A percentile compares a stretch with the other conserved stretches of the same genome.
Conservation (phyloP, 2,113 vertebrate species). For the Malurus elegans region DNA sequence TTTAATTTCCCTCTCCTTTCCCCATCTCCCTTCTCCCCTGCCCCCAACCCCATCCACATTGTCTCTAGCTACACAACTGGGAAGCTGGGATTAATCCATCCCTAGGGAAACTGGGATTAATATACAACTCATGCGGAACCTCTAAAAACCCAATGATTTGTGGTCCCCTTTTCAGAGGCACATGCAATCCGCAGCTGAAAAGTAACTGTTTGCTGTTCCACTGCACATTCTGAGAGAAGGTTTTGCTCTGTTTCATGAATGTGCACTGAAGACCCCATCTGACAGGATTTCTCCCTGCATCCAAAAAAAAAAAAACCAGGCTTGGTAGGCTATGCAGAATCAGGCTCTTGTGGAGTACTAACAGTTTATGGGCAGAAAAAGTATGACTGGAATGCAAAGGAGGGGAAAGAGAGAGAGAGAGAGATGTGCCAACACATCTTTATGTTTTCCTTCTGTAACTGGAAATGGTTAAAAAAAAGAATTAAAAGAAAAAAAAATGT, state of each 20-base stretch:
- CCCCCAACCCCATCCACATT: not conserved
- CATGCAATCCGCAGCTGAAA: constrained; percentile 49
- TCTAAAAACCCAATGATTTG: constrained; percentile 55
- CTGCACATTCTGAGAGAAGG: not conserved
- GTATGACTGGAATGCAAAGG: constrained; percentile 50
- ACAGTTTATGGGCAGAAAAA: constrained; percentile 57
- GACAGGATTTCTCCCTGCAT: constrained; percentile 17
- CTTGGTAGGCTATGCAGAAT: constrained; percentile 14
- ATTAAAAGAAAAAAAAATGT: not conserved
- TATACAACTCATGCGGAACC: constrained; percentile 52
- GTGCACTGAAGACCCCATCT: constrained; percentile 18
- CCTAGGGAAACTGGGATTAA: constrained; percentile 53
- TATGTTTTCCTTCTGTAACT: constrained; percentile 41
- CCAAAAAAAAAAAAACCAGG: not conserved
- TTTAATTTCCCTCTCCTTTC: constrained; percentile 34
- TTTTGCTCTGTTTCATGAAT: constrained; percentile 7
- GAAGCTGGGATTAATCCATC: constrained; percentile 47
- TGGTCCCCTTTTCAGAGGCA: constrained; percentile 18
- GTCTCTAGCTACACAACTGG: constrained; percentile 40
- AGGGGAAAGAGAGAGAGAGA: not conserved
- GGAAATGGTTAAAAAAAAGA: constrained; percentile 2
- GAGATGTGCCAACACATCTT: constrained; percentile 44
- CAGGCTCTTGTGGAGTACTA: not conserved
- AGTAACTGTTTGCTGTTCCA: constrained; percentile 28
- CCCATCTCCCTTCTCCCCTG: constrained; percentile 2